phyloP scores from a whole-genome alignment of 1,140 invertebrate genomes.

The Platyura marginata region DNA sequence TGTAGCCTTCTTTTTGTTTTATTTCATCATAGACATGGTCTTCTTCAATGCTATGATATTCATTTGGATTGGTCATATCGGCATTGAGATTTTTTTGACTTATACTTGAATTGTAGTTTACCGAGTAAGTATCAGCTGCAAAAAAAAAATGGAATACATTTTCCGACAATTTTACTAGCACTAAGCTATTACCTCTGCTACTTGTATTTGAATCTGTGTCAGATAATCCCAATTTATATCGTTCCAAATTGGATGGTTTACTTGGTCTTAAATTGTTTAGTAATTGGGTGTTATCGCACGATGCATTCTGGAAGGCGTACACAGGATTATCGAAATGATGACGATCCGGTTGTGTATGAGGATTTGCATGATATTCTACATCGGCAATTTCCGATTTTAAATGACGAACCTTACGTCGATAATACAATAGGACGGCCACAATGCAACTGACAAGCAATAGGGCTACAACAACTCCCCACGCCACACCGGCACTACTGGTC shows the following conservation, averaged over 20 bases:
- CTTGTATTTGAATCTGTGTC: conserved; percentile 19
- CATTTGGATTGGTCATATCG: conserved; percentile 65
- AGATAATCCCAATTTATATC: conserved; percentile 6
- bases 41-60: conserved; percentile 65
- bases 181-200: conserved; percentile 11
- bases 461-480: conserved; percentile 42
- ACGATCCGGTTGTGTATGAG: conserved; percentile 45
- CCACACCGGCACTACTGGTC: conserved; percentile 34
- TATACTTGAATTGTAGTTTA: conserved; percentile 34
- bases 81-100: conserved; percentile 63
- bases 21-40: conserved; percentile 88
- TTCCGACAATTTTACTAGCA: not conserved
- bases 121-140: conserved; percentile 25
- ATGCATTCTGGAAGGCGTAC: conserved; percentile 52
- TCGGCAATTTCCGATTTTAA: conserved; percentile 72
- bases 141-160: conserved; percentile 7
- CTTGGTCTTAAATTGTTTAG: conserved; percentile 40
- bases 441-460: conserved; percentile 45
- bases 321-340: conserved; percentile 89
- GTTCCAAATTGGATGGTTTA: conserved; percentile 32
- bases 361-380: conserved; percentile 77
- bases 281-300: conserved; percentile 35
- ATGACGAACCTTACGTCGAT: conserved; percentile 52
- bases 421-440: conserved; percentile 48
- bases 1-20: conserved; percentile 51